A percentile compares a stretch with the other conserved stretches of the same genome.
Evolutionary conservation across 2,797 vertebrate species (phyloP).

Genomic region (Mareca penelope): DNA sequence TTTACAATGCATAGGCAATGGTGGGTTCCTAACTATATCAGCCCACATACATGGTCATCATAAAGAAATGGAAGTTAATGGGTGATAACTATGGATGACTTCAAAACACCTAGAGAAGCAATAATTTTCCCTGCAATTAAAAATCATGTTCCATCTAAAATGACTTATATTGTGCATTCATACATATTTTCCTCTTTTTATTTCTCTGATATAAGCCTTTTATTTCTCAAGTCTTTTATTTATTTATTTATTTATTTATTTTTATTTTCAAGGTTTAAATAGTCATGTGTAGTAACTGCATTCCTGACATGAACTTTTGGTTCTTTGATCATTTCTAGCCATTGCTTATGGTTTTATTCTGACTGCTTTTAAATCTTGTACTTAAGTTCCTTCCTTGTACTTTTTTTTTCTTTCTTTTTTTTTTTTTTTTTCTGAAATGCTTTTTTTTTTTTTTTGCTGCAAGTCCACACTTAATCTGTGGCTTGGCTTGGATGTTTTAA

Average conservation of each 20-base stretch:
- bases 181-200: not conserved
- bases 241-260: not conserved
- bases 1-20: not conserved
- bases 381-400: not conserved
- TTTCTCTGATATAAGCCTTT: not conserved
- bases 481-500: not conserved
- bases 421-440: not conserved
- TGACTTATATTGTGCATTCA: not conserved
- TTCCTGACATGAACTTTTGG: not conserved
- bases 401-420: not conserved
- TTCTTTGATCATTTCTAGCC: not conserved
- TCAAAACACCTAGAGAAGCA: not conserved
- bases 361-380: not conserved
- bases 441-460: not conserved
- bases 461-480: not conserved
- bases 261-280: not conserved
- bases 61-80: not conserved
- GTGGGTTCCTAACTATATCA: not conserved
- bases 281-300: not conserved
- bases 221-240: not conserved
- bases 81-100: not conserved
- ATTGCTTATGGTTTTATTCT: not conserved
- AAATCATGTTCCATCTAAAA: not conserved
- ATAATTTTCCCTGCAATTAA: not conserved
- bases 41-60: not conserved